These are phyloP conservation scores for Drosophila suzukii DNA, from an alignment of 1,140 invertebrate genomes.

Conservation along the genomic window DNA sequence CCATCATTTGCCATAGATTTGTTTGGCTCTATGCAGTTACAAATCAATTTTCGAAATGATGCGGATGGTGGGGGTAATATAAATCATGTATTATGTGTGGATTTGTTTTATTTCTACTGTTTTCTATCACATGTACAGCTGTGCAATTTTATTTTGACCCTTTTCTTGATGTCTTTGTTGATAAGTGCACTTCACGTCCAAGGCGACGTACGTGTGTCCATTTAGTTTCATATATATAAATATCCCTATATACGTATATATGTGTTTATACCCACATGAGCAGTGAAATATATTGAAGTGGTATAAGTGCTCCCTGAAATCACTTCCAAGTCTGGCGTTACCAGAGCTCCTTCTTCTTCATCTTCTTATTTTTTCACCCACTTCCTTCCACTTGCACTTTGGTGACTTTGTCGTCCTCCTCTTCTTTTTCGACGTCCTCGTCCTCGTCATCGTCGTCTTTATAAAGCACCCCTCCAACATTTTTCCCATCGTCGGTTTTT, in stretches of 20 bases:
- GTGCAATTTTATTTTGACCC: conserved; percentile 28
- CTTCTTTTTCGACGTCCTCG: conserved; percentile 31
- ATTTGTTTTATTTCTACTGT: not conserved
- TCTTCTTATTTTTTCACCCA: not conserved
- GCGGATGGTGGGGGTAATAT: conserved; percentile 1
- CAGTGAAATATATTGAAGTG: conserved; percentile 55
- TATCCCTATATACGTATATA: not conserved
- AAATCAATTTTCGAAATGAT: conserved; percentile 32
- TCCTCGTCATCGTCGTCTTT: conserved; percentile 27
- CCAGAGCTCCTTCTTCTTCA: conserved; percentile 7
- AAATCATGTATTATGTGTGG: conserved; percentile 22
- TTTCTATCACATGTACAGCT: conserved; percentile 12
- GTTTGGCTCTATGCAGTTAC: conserved; percentile 22
- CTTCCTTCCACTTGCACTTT: conserved; percentile 54
- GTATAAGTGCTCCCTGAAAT: conserved; percentile 75
- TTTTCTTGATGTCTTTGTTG: conserved; percentile 17
- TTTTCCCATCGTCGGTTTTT: conserved; percentile 25
- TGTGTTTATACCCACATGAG: conserved; percentile 28
- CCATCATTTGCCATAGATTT: conserved; percentile 25
- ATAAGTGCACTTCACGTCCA: conserved; percentile 55
- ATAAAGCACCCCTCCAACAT: conserved; percentile 7
- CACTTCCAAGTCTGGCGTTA: conserved; percentile 56
- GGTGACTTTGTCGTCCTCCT: conserved; percentile 55
- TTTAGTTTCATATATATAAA: conserved; percentile 17
- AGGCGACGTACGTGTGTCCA: conserved; percentile 54